Conservation (phyloP, 2,888 invertebrate genomes). For the Sminthurides aquaticus region DNA sequence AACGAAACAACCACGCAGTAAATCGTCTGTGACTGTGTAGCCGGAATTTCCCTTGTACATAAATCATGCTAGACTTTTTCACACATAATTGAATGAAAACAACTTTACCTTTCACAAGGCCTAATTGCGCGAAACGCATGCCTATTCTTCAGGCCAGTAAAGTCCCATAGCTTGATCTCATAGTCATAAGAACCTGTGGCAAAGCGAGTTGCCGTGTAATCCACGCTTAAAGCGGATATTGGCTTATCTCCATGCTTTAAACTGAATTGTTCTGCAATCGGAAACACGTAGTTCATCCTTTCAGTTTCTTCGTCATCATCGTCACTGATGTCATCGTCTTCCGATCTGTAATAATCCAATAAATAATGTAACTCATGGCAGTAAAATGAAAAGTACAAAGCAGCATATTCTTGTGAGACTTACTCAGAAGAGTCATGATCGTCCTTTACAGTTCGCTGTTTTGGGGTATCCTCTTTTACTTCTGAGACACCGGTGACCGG, state of each 20-base stretch:
- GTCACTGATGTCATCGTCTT: constrained; percentile 27
- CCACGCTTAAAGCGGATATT: constrained; percentile 80
- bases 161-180: constrained; percentile 96
- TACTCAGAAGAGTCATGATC: constrained; percentile 26
- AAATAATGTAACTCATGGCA: neutral
- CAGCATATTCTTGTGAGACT: neutral
- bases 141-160: constrained; percentile 95
- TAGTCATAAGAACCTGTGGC: constrained; percentile 92
- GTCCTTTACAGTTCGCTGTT: constrained; percentile 6
- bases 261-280: constrained; percentile 56
- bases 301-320: constrained; percentile 41
- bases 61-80: too few species aligned
- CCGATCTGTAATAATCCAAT: too few species aligned
- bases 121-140: constrained; percentile 85
- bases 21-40: too few species aligned
- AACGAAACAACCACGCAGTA: too few species aligned
- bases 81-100: neutral
- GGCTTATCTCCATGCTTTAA: constrained; percentile 86
- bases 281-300: constrained; percentile 46
- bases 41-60: too few species aligned
- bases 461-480: neutral
- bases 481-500: constrained; percentile 46
- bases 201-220: constrained; percentile 85
- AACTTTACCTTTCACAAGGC: constrained; percentile 69
- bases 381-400: neutral